Base-by-base conservation (phyloP, 2,797 vertebrate genomes). In the Merluccius polli region DNA sequence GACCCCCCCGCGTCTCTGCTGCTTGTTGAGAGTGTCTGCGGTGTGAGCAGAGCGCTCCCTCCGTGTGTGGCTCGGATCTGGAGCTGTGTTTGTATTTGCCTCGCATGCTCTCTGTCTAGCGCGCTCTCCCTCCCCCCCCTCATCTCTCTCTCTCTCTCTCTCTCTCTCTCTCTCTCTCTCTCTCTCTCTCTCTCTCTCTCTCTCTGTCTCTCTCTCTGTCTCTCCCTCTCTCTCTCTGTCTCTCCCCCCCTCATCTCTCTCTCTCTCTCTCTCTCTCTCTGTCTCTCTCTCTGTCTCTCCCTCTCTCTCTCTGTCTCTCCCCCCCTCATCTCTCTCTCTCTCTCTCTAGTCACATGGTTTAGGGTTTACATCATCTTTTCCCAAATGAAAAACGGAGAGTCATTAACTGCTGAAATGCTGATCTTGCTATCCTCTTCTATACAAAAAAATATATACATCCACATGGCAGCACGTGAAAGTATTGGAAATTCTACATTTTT, bases 281-380 rank as follows among this genome's bases (percentile, higher is more conserved):
- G n/a, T 70, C 15, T 82, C 59, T 86, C 90, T 88, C 82, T 82
- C 84, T 84, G 65, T 24, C 81, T 73, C 24, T 36, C 27, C 29
- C 65, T 48, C 73, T 76, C 90, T 70, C 35, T 1, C 90, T 86
- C 82, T 81, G 84, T 85, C 67, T 24, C 79, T 71, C n/a, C 38
- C 24, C 24, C 68, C 36, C 73, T 76, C 90, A 31, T 69, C 65
- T 35, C 75, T 24, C 77, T 30, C 77, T 12, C 84, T 80, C 85
- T 41, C 78, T 72, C 87, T 74, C 65, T 87, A 92, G 95, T 96
- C 96, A 96, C 96, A 95, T 95, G 96, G 91, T 94, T 86, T 90
- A 86, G 89, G 94, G 95, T 96, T 96, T 95, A 96, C 95, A 95
- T 97, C 96, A 97, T 97, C 95, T 93, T 91, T 87, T 95, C 94